Percentiles rank a stretch among this genome's conserved stretches.
phyloP scores from a whole-genome alignment of 2,888 invertebrate genomes.

The Troilus luridus region DNA sequence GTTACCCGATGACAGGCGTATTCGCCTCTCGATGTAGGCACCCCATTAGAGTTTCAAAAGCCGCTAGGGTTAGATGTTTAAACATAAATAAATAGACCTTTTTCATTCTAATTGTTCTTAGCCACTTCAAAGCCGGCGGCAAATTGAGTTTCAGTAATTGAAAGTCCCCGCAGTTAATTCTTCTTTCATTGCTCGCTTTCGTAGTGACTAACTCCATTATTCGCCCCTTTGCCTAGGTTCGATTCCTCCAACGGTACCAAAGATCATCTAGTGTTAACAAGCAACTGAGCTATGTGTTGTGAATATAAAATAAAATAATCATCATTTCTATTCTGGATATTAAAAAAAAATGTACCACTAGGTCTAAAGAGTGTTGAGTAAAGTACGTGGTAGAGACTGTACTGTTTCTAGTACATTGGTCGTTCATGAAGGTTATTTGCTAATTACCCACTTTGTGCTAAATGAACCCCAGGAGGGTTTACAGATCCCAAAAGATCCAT shows the following conservation, averaged over 20 bases:
- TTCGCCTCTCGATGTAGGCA: background rate
- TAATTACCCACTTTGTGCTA: too few species aligned
- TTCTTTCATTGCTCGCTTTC: background rate
- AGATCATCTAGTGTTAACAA: background rate
- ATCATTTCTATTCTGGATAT: too few species aligned
- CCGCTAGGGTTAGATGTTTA: background rate
- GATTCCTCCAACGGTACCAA: background rate
- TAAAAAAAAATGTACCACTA: too few species aligned
- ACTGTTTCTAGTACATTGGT: too few species aligned
- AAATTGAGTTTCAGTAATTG: slow-evolving; percentile 25
- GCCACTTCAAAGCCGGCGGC: background rate
- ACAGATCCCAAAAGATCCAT: too few species aligned
- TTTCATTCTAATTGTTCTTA: background rate
- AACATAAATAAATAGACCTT: slow-evolving; percentile 2
- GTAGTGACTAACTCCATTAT: background rate
- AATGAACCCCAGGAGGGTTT: too few species aligned
- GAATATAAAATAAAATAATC: too few species aligned
- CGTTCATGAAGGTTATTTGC: too few species aligned
- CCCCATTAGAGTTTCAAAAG: background rate
- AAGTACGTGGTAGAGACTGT: too few species aligned
- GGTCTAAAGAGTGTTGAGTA: too few species aligned
- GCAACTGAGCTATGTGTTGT: background rate
- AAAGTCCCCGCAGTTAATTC: background rate
- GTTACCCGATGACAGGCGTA: background rate
- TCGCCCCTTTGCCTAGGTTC: background rate